These are phyloP conservation scores for Periophthalmus magnuspinnatus DNA, from an alignment of 2,797 vertebrate genomes.

Conservation along the genomic window DNA sequence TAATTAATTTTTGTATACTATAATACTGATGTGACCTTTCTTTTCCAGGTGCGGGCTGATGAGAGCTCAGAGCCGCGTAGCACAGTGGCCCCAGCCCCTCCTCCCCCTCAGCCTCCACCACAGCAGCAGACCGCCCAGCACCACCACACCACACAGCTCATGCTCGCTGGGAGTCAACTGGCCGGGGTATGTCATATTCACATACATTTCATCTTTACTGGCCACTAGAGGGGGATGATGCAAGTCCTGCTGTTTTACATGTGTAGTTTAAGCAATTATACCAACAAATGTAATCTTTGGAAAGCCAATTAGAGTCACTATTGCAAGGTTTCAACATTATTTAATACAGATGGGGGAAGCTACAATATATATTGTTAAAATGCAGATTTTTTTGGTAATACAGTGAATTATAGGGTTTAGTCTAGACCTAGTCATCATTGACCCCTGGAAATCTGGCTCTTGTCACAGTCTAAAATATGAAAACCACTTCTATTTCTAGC, in stretches of 20 bases:
- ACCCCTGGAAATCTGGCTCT: too few species aligned
- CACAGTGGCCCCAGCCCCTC: constrained; percentile 59
- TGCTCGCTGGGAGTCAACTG: constrained; percentile 89
- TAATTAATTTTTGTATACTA: too few species aligned
- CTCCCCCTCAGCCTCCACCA: constrained; percentile 61
- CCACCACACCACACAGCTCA: constrained; percentile 88
- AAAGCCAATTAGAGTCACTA: too few species aligned
- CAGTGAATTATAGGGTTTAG: too few species aligned
- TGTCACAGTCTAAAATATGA: too few species aligned
- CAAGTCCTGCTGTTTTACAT: too few species aligned
- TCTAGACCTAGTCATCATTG: too few species aligned
- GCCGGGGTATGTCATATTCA: constrained; percentile 87
- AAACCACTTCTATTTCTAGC: too few species aligned
- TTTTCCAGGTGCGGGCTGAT: constrained; percentile 76
- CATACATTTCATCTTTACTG: constrained; percentile 63
- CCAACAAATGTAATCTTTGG: background rate
- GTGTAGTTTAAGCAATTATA: background rate
- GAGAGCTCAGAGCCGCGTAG: constrained; percentile 74
- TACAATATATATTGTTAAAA: too few species aligned
- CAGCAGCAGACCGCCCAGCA: constrained; percentile 64
- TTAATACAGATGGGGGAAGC: too few species aligned
- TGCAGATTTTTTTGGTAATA: too few species aligned
- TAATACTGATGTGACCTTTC: background rate
- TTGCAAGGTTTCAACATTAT: too few species aligned
- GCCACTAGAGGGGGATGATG: background rate